Percentiles rank a stretch among this genome's conserved stretches.
These are phyloP conservation scores for Homalodisca vitripennis DNA, from an alignment of 1,140 invertebrate species.

Conservation along the genomic window DNA sequence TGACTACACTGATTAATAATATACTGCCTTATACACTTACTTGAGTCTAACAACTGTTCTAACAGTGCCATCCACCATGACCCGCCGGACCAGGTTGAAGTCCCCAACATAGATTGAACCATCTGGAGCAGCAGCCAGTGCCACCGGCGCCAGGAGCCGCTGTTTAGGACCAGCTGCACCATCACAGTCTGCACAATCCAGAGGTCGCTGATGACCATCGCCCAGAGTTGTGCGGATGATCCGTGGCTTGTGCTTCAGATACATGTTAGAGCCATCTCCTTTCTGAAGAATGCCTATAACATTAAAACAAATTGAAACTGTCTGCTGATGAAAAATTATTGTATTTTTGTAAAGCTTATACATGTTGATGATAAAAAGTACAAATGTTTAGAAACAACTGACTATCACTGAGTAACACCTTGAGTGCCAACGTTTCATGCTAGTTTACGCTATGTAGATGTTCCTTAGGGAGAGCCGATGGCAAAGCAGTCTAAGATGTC, in stretches of 20 bases:
- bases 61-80: slow-evolving; percentile 84
- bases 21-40: slow-evolving; percentile 65
- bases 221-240: slow-evolving; percentile 92
- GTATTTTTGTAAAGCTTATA: too few species aligned
- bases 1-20: too few species aligned
- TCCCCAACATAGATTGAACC: slow-evolving; percentile 95
- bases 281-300: slow-evolving; percentile 87
- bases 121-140: slow-evolving; percentile 85
- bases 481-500: too few species aligned
- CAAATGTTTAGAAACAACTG: too few species aligned
- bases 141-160: slow-evolving; percentile 85
- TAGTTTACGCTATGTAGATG: too few species aligned
- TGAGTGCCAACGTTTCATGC: too few species aligned
- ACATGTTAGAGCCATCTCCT: slow-evolving; percentile 95
- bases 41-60: slow-evolving; percentile 86
- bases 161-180: slow-evolving; percentile 71
- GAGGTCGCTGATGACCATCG: slow-evolving; percentile 82
- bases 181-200: slow-evolving; percentile 81
- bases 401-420: too few species aligned
- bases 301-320: too few species aligned
- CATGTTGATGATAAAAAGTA: too few species aligned
- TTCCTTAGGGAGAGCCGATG: too few species aligned
- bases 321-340: too few species aligned
- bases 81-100: slow-evolving; percentile 90
- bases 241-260: slow-evolving; percentile 89